phyloP scores from a whole-genome alignment of 2,888 invertebrate species.

The Phlogophora meticulosa region DNA sequence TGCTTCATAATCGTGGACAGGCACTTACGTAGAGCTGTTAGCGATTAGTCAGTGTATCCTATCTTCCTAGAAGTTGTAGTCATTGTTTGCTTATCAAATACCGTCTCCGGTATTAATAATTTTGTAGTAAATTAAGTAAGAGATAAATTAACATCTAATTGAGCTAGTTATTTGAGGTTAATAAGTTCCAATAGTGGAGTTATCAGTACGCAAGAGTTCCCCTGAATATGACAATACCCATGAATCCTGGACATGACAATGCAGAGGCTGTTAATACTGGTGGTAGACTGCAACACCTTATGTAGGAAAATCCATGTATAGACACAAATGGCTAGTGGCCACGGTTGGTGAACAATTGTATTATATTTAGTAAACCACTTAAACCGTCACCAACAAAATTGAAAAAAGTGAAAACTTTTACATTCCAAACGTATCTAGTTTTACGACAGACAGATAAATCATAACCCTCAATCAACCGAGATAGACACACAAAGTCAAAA shows the following conservation, averaged over 20 bases:
- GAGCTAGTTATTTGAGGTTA: not conserved
- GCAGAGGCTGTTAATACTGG: slow-evolving; percentile 1
- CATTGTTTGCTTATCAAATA: slow-evolving; percentile 35
- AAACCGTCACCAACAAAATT: not conserved
- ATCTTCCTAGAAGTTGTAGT: slow-evolving; percentile 37
- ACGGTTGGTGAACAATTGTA: not conserved
- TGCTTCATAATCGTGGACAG: slow-evolving; percentile 20
- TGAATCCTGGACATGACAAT: slow-evolving; percentile 1
- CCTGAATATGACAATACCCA: not conserved
- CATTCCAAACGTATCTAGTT: slow-evolving; percentile 4
- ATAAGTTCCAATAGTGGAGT: not conserved
- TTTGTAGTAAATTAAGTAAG: slow-evolving; percentile 7
- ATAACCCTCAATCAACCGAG: slow-evolving; percentile 4
- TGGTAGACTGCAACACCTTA: not conserved
- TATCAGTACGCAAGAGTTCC: not conserved
- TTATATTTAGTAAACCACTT: not conserved
- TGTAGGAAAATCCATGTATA: slow-evolving; percentile 11
- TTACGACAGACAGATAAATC: slow-evolving; percentile 2
- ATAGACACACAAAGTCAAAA: not conserved
- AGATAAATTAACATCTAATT: not conserved
- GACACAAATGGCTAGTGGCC: too few species aligned
- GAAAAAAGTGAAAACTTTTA: not conserved
- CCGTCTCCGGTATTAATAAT: slow-evolving; percentile 19
- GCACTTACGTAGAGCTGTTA: slow-evolving; percentile 29
- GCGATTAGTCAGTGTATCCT: slow-evolving; percentile 45